Evolutionary conservation across 2,888 invertebrate species (phyloP).

Genomic region (Lingula anatina): DNA sequence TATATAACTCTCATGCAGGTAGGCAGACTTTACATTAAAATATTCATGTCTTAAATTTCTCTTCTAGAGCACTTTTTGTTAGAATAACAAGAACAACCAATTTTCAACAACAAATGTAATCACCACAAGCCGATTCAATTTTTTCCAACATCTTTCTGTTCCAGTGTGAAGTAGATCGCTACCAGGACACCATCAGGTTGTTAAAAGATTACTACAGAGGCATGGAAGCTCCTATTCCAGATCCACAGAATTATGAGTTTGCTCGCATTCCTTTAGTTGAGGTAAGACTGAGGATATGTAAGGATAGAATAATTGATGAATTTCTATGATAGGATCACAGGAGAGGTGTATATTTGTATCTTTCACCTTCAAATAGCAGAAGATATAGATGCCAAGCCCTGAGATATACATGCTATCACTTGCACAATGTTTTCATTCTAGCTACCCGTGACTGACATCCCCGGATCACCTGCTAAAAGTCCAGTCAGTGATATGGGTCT

Average conservation of each 20-base stretch:
- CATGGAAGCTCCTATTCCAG: conserved; percentile 50
- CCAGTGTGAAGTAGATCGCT: conserved; percentile 39
- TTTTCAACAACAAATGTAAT: background rate
- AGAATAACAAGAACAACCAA: too few relatives aligned
- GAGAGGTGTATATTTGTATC: too few relatives aligned
- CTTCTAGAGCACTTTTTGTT: background rate
- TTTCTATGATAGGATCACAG: too few relatives aligned
- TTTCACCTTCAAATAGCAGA: too few relatives aligned
- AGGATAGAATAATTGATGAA: too few relatives aligned
- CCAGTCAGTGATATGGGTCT: conserved; percentile 1
- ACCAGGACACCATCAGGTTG: conserved; percentile 48
- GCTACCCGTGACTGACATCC: conserved; percentile 23
- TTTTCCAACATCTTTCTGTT: background rate
- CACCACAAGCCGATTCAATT: background rate
- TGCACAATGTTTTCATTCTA: background rate
- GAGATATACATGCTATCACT: too few relatives aligned
- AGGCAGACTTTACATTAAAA: background rate
- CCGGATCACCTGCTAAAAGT: conserved; percentile 15
- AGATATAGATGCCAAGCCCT: too few relatives aligned
- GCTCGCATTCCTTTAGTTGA: conserved; percentile 47
- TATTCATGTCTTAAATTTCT: background rate
- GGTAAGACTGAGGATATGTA: conserved; percentile 29
- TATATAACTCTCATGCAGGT: conserved; percentile 50
- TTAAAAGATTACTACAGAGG: conserved; percentile 51
- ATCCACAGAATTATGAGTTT: conserved; percentile 38